These are phyloP conservation scores for Lutjanus argentimaculatus DNA, from an alignment of 2,797 vertebrate genomes.

Conservation along the genomic window DNA sequence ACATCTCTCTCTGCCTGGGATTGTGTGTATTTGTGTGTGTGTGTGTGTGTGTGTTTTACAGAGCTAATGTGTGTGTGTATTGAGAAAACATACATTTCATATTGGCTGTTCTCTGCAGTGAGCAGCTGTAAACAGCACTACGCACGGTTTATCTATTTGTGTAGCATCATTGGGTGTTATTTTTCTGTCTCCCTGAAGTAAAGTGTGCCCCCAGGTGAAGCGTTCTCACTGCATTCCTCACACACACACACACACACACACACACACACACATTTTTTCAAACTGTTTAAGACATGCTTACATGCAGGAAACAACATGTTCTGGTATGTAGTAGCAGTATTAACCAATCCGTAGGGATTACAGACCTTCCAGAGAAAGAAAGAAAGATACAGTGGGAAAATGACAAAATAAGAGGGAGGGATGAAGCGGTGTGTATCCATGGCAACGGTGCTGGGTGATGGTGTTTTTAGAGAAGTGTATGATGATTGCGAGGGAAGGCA, in stretches of 20 bases:
- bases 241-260: conserved; percentile 22
- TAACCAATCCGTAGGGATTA: conserved; percentile 33
- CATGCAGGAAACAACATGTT: conserved; percentile 58
- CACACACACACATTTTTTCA: conserved; percentile 30
- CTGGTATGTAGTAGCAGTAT: conserved; percentile 42
- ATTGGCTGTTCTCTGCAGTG: conserved; percentile 11
- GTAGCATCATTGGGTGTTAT: conserved; percentile 24
- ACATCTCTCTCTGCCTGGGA: conserved; percentile 36
- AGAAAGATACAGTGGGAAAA: conserved; percentile 29
- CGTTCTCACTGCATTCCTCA: conserved; percentile 58
- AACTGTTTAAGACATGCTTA: conserved; percentile 15
- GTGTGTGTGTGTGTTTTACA: conserved; percentile 26
- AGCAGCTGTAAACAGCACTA: conserved; percentile 46
- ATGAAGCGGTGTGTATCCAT: conserved; percentile 55
- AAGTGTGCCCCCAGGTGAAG: conserved; percentile 55
- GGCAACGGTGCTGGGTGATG: conserved; percentile 36
- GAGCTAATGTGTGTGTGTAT: conserved; percentile 17
- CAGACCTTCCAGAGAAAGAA: conserved; percentile 28
- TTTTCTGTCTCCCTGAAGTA: conserved; percentile 42
- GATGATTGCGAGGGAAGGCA: conserved; percentile 65
- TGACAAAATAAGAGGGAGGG: conserved; percentile 13
- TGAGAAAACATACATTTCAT: conserved; percentile 16
- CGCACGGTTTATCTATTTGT: conserved; percentile 16
- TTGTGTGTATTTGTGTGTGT: conserved; percentile 21
- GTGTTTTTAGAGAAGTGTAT: conserved; percentile 64